Evolutionary conservation across 1,140 invertebrate genomes (phyloP), one percentile per base, ranked within the genome.

Genomic region (Phthorimaea operculella): DNA sequence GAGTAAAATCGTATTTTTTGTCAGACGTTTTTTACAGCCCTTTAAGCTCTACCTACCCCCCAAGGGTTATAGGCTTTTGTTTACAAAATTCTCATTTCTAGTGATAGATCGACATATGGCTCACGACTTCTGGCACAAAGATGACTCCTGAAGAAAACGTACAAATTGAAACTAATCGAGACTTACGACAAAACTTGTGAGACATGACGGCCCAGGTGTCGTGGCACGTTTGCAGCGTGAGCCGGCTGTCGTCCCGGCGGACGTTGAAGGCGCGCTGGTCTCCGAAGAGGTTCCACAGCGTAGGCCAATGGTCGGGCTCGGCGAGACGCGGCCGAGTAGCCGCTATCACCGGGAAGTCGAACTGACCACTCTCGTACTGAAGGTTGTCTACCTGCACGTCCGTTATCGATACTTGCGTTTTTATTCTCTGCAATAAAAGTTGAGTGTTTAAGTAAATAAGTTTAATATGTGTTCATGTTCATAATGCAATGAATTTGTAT

Each of bases 261-360:
- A 56, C 55, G 10, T 61, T 48, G 53, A 72, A 71, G 7, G 59
- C 34, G 0, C 52, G 17, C 6, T 15, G 0, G 4, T 68, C 66
- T 1, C 59, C 55, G 55, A 67, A 65, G 64, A 74, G 68, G 17
- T 60, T 68, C 76, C 75, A 79, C 6, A 79, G 56, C 4, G 76
- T 62, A 1, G 76, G 78, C 72, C 70, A 76, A 4, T 21, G 57
- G 0, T 69, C 72, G 11, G 14, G 6, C 0, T 36, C 4, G 0
- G 50, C 18, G 2, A 50, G 47, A 4, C 54, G 52, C 0, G 58
- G 34, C 6, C 68, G 57, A 5, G 79, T 78, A n/a, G 66, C 68
- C 9, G 72, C 77, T 0, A 83, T 66, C 9, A 83, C 80, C 0
- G 72, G 66, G 59, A 83, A 83, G 52, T 82, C 80, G 52, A 61